These are phyloP conservation scores for Scopus umbretta DNA, from an alignment of 2,113 vertebrate species.

Conservation along the genomic window DNA sequence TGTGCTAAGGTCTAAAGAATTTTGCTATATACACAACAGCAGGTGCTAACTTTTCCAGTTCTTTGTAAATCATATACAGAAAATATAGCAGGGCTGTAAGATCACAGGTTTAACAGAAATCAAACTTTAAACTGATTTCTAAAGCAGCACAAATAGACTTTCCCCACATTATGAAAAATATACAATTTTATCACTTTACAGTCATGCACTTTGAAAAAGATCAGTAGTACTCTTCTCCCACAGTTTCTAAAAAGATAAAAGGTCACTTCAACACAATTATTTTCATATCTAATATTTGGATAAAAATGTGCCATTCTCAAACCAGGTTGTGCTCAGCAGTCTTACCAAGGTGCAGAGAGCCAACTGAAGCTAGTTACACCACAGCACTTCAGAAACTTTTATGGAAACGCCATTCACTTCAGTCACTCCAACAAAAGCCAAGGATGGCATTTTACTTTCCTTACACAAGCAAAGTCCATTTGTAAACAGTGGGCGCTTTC, in stretches of 20 bases:
- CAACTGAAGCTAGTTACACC: neutral
- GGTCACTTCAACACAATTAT: conserved; percentile 77
- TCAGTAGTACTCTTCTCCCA: conserved; percentile 73
- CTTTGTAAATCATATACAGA: conserved; percentile 48
- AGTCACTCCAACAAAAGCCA: neutral
- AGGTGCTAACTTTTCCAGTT: conserved; percentile 44
- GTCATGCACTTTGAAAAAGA: conserved; percentile 70
- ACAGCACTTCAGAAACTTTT: neutral
- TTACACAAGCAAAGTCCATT: neutral
- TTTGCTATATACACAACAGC: conserved; percentile 58
- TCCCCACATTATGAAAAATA: conserved; percentile 74
- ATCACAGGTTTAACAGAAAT: conserved; percentile 63
- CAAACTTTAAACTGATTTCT: conserved; percentile 58
- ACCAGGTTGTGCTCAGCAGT: conserved; percentile 61
- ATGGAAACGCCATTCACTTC: neutral
- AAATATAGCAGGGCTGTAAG: conserved; percentile 48
- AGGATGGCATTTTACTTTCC: neutral
- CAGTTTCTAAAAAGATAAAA: conserved; percentile 73
- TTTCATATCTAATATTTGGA: conserved; percentile 58
- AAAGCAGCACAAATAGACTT: conserved; percentile 71
- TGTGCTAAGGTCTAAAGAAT: conserved; percentile 54
- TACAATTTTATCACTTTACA: conserved; percentile 70
- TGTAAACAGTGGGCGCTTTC: neutral
- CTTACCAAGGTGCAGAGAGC: conserved; percentile 14
- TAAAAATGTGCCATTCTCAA: conserved; percentile 61